These are phyloP conservation scores for Montifringilla adamsi DNA, from an alignment of 2,113 vertebrate genomes.

Conservation along the genomic window DNA sequence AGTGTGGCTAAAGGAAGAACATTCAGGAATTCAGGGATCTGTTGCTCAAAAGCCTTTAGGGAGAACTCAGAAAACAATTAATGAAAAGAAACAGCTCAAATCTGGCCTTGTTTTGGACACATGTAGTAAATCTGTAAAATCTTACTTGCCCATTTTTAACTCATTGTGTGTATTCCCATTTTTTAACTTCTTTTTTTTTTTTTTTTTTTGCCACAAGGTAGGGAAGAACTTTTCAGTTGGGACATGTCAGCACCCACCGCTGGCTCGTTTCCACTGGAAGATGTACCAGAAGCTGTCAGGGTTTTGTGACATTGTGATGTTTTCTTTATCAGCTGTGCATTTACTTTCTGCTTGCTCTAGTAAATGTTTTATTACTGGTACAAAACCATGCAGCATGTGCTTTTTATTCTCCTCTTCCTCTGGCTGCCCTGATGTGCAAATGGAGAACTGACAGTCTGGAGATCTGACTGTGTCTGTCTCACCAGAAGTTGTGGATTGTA, in stretches of 20 bases:
- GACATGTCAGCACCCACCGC: constrained; percentile 61
- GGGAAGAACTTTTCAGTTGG: constrained; percentile 64
- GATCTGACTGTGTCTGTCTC: neutral
- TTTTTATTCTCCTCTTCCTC: neutral
- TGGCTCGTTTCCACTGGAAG: constrained; percentile 70
- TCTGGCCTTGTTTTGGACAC: neutral
- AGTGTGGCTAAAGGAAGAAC: neutral
- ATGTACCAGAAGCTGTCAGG: constrained; percentile 66
- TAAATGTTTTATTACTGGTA: constrained; percentile 82
- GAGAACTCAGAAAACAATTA: neutral
- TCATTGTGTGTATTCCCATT: neutral
- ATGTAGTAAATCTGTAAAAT: constrained; percentile 35
- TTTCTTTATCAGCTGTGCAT: constrained; percentile 78
- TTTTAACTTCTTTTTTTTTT: constrained; percentile 17
- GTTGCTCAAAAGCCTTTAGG: constrained; percentile 28
- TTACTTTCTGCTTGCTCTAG: constrained; percentile 81
- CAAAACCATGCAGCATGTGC: neutral
- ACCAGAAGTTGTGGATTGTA: neutral
- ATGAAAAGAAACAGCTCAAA: neutral
- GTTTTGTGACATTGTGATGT: constrained; percentile 77
- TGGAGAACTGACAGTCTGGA: neutral
- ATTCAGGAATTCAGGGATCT: constrained; percentile 27
- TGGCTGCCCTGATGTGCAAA: neutral
- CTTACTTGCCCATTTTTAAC: constrained; percentile 32
- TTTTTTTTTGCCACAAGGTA: constrained; percentile 53